Conservation (phyloP, 2,113 vertebrate species). For the Carassius carassius region DNA sequence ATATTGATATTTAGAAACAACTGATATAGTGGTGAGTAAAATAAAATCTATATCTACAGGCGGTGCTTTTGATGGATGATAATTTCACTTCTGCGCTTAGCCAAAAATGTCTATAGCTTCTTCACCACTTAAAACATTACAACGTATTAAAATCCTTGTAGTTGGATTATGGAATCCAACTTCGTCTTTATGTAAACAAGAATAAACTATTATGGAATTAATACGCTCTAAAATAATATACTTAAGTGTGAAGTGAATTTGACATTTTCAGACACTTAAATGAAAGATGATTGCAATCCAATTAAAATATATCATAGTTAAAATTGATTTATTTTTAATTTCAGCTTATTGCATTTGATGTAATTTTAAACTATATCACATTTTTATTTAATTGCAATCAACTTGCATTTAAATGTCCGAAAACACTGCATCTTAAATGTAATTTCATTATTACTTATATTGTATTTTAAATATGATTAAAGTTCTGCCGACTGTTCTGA, state of each 20-base stretch:
- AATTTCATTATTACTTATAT: not conserved
- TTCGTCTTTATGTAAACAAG: not conserved
- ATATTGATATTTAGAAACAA: not conserved
- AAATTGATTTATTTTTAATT: too few relatives aligned
- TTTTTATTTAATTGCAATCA: too few relatives aligned
- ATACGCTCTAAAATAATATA: not conserved
- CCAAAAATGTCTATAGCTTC: not conserved
- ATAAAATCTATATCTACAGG: not conserved
- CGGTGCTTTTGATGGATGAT: not conserved
- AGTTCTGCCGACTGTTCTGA: not conserved
- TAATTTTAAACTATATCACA: too few relatives aligned
- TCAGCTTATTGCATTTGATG: too few relatives aligned
- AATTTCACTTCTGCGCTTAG: not conserved
- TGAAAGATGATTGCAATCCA: too few relatives aligned
- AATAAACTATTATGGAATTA: not conserved
- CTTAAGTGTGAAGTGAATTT: too few relatives aligned
- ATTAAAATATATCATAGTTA: too few relatives aligned
- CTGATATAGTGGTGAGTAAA: not conserved
- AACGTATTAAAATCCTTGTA: not conserved
- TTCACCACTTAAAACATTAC: not conserved
- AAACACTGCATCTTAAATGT: not conserved
- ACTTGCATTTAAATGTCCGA: too few relatives aligned
- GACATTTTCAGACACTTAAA: too few relatives aligned
- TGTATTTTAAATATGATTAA: not conserved
- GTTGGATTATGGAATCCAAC: not conserved